Base-by-base conservation (phyloP, 2,113 vertebrate genomes). In the Pseudopodoces humilis region DNA sequence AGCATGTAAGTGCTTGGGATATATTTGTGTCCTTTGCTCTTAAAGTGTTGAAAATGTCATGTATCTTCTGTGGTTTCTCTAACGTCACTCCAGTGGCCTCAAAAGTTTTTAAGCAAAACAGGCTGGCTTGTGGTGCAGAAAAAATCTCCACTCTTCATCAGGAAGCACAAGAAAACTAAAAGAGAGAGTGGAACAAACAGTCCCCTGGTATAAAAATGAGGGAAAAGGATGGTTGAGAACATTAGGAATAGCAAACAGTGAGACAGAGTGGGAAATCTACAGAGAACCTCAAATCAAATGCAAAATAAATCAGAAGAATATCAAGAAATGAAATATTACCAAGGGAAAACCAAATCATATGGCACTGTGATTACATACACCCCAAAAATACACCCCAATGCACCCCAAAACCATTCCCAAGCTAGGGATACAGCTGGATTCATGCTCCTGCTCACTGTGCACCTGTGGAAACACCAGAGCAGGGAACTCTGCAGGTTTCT, bases 1-100 rank as follows among this genome's bases (percentile, higher is more conserved):
- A 11, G 1, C 23, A 43, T 39, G 13, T 11, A n/a, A 47, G 33
- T 43, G 18, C 35, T 64, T 0, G 0, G 43, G 24, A n/a, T 56
- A 63, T 46, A 50, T 31, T 59, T 20, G 25, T 23, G 22, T 67
- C 28, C 27, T 79, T 65, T 63, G 28, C 11, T 39, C 30, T 68
- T 50, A 21, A 76, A 46, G 23, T 60, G 41, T 35, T 81, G 21
- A 62, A 90, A 65, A 33, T n/a, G 4, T 39, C 49, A 15, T 35
- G 33, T 17, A 28, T 13, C 16, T 67, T 67, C 33, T 50, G 15
- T 35, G 31, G 20, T 10, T 47, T 33, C 59, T 77, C 76, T 30
- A 24, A 7, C 49, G 46, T 72, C 21, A 35, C 12, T 13, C 22
- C 2, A 2, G 28, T n/a, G 79, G 41, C 11, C 17, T 11, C 81